Evolutionary conservation across 1,140 invertebrate genomes (phyloP), one percentile per base, ranked within the genome.

Genomic region (Pseudachorutes palmiensis): DNA sequence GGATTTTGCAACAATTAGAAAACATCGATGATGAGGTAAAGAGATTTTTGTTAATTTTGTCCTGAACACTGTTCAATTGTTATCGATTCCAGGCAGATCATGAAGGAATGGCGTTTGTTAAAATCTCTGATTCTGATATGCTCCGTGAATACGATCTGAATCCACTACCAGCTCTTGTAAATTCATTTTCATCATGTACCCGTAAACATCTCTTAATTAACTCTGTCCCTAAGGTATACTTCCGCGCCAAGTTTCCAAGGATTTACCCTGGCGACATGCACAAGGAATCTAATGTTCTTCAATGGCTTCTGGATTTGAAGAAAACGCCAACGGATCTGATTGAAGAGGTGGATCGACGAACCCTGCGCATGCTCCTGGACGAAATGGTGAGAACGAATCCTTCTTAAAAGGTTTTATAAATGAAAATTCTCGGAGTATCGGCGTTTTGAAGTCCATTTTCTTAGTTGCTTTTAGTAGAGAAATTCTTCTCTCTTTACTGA

Each of bases 81-180:
- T 5, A 14, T 60, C 9, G 5, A 28, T 24, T 63, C 14, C 19
- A 22, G 62, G 94, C 91, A 76, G 91, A 94, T 79, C 88, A 91
- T 75, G 87, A 91, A 77, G 88, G 92, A 70, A 94, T 95, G 71
- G 89, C 92, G 77, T 94, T 95, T 77, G 88, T 96, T 0, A 95
- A 94, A 79, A 93, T 92, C 71, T 93, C 91, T 14, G 92, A 95
- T 76, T 87, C 90, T 32, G 88, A 88, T 59, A 86, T 94, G 66
- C 87, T 91, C 59, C 89, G 89, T 75, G 91, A 94, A 81, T 95
- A 94, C 76, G 91, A 93, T 80, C 81, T 96, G 33, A 83, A 89
- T 60, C 82, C 83, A 45, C 79, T 94, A 45, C 92, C 92, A 66
- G 84, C 91, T 22, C 80, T 96, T 31, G 70, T 55, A 55, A 55